Evolutionary conservation across 2,888 invertebrate species (phyloP).

Genomic region (Eledone cirrhosa): DNA sequence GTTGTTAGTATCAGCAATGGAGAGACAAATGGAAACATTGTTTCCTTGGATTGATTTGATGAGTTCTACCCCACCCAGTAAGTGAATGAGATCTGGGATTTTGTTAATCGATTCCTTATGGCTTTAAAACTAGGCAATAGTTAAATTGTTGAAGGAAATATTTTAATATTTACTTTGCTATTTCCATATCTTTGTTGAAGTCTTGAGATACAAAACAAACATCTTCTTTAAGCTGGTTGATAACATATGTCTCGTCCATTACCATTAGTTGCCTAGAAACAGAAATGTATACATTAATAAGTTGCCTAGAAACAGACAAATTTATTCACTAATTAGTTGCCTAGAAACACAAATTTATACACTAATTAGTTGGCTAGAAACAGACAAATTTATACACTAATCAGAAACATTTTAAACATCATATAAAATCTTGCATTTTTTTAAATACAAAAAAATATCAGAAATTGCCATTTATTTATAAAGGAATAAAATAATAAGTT

Average conservation of each 20-base stretch:
- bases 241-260: slow-evolving; percentile 98
- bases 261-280: slow-evolving; percentile 86
- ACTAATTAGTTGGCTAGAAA: background rate
- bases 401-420: background rate
- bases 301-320: background rate
- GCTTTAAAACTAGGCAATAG: too few relatives aligned
- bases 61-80: too few relatives aligned
- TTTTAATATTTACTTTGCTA: slow-evolving; percentile 54
- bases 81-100: too few relatives aligned
- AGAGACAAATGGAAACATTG: too few relatives aligned
- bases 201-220: slow-evolving; percentile 90
- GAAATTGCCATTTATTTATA: too few relatives aligned
- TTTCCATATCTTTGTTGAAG: slow-evolving; percentile 76
- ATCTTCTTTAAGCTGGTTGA: slow-evolving; percentile 98
- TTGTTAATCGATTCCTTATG: too few relatives aligned
- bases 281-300: slow-evolving; percentile 13
- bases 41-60: too few relatives aligned
- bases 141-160: too few relatives aligned
- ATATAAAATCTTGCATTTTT: background rate
- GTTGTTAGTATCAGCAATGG: too few relatives aligned
- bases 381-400: background rate
- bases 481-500: too few relatives aligned
- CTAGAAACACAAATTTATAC: slow-evolving; percentile 62
- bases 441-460: background rate
- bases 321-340: slow-evolving; percentile 69